Percentiles rank a stretch among this genome's conserved stretches.
phyloP scores from a whole-genome alignment of 2,888 invertebrate species.

The Stegana nigrithorax region DNA sequence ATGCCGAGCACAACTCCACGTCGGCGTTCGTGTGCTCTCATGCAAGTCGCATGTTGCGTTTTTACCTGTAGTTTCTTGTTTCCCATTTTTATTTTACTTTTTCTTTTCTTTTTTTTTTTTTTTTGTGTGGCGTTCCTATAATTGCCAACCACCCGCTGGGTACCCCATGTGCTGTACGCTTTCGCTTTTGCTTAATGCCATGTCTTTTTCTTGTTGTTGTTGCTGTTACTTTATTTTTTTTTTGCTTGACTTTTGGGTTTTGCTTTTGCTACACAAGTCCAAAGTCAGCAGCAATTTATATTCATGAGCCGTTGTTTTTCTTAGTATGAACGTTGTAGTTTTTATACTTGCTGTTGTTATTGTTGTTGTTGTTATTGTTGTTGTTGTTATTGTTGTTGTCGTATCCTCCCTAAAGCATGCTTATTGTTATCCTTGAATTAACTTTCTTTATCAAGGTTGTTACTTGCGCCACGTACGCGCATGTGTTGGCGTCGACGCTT shows the following conservation, averaged over 20 bases:
- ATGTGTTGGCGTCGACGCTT: not conserved
- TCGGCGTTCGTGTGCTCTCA: not conserved
- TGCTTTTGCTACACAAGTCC: constrained; percentile 22
- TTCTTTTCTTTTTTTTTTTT: constrained; percentile 14
- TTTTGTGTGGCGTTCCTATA: constrained; percentile 40
- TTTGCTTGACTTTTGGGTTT: not conserved
- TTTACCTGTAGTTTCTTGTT: not conserved
- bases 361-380: not conserved
- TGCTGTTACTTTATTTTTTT: not conserved
- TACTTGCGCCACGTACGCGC: constrained; percentile 8
- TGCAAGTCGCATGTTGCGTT: not conserved
- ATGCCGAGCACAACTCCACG: not conserved
- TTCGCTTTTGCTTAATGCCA: not conserved
- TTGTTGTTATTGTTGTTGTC: not conserved
- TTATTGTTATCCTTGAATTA: constrained; percentile 58
- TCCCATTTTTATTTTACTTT: constrained; percentile 10
- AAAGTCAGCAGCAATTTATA: constrained; percentile 52
- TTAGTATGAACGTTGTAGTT: constrained; percentile 21
- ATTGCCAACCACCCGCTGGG: constrained; percentile 54
- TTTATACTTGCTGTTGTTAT: constrained; percentile 24
- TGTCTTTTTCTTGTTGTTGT: constrained; percentile 7
- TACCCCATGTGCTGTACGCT: constrained; percentile 10
- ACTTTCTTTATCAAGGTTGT: constrained; percentile 55
- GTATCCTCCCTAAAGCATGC: constrained; percentile 49
- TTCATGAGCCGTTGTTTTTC: constrained; percentile 55